A percentile compares a stretch with the other conserved stretches of the same genome.
phyloP scores from a whole-genome alignment of 2,797 vertebrate species.

The Peromyscus nudipes region DNA sequence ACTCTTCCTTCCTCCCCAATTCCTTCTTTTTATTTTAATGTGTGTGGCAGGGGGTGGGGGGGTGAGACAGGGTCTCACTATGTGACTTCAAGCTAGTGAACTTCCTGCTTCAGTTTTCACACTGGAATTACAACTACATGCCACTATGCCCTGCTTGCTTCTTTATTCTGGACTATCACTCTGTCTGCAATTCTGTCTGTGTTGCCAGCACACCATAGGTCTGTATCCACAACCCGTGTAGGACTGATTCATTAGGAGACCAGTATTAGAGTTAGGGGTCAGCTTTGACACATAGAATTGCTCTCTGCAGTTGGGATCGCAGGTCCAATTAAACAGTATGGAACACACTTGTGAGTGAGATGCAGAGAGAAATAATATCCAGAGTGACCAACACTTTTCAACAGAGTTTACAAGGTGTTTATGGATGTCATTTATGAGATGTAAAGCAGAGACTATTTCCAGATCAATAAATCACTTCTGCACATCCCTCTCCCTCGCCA shows the following conservation, averaged over 20 bases:
- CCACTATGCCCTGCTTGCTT: neutral
- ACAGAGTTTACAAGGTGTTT: neutral
- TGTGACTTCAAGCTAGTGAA: neutral
- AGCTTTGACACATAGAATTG: neutral
- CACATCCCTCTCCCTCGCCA: neutral
- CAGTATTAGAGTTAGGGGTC: neutral
- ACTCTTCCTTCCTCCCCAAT: no score
- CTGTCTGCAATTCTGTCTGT: neutral
- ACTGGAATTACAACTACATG: neutral
- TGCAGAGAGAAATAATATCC: neutral
- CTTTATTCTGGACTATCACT: neutral
- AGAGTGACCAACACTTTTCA: neutral
- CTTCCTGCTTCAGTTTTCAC: neutral
- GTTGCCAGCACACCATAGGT: neutral
- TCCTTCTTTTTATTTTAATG: neutral
- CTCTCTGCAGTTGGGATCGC: neutral
- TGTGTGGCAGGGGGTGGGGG: neutral
- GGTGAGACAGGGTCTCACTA: neutral
- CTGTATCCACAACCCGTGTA: fast-evolving
- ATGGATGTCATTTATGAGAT: neutral
- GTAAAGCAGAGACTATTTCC: neutral
- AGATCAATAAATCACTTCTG: neutral
- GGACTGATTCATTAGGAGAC: neutral
- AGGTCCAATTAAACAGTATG: neutral
- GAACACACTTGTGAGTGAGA: neutral